Evolutionary conservation across 2,888 invertebrate genomes (phyloP).

Genomic region (Odontocolon sp.): DNA sequence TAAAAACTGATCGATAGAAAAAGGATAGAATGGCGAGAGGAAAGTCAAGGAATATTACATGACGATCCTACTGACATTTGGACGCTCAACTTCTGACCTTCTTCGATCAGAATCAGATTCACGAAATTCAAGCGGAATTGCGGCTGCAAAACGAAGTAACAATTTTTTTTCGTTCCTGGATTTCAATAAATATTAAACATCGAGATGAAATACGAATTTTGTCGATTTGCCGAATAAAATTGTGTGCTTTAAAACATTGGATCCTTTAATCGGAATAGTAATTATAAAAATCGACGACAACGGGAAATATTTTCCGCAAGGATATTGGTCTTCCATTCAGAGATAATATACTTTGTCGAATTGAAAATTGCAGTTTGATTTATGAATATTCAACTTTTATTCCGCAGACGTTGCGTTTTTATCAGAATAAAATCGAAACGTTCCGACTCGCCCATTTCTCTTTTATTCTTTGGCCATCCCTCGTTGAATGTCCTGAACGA

Average conservation of each 20-base stretch:
- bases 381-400: slow-evolving; percentile 53
- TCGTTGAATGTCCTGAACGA: slow-evolving; percentile 3
- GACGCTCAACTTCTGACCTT: no score
- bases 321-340: neutral
- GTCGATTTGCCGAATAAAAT: no score
- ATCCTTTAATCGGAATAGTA: neutral
- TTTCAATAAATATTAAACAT: no score
- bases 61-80: no score
- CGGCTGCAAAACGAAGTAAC: no score
- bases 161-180: no score
- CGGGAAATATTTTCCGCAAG: neutral
- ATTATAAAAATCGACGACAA: neutral
- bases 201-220: no score
- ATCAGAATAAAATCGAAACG: neutral
- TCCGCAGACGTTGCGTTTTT: slow-evolving; percentile 21
- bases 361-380: slow-evolving; percentile 21
- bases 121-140: no score
- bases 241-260: neutral
- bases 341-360: slow-evolving; percentile 4
- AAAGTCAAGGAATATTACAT: no score
- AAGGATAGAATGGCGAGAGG: no score
- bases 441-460: neutral
- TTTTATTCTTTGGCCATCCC: neutral
- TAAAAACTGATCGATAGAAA: no score
- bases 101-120: no score